phyloP scores from a whole-genome alignment of 2,797 vertebrate genomes.

The Enoplosus armatus region DNA sequence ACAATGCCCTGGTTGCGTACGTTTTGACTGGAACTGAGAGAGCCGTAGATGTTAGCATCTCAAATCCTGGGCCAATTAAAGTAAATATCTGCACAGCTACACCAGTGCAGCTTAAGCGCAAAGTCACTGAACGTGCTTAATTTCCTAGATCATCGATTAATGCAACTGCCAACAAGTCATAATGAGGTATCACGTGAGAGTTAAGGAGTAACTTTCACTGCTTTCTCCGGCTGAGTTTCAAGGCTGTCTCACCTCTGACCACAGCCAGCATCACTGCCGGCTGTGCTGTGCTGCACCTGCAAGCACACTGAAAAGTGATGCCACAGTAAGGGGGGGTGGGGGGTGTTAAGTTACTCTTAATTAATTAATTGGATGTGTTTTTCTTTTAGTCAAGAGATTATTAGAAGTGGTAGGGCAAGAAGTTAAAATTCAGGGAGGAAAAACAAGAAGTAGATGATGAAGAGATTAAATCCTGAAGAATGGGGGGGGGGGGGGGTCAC shows the following conservation, averaged over 20 bases:
- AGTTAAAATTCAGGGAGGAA: not conserved
- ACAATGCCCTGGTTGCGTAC: not conserved
- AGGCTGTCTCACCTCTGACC: not conserved
- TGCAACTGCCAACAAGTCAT: not conserved
- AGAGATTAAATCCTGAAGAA: not conserved
- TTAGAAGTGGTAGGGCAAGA: not conserved
- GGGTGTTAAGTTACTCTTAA: not conserved
- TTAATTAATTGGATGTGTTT: not conserved
- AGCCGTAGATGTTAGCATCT: not conserved
- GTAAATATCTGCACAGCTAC: not conserved
- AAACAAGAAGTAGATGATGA: not conserved
- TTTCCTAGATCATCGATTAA: not conserved
- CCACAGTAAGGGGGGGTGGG: no score
- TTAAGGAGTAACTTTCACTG: not conserved
- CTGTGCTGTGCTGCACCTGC: not conserved
- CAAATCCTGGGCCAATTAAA: not conserved
- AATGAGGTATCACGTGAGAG: not conserved
- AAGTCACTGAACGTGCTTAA: no score
- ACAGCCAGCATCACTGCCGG: not conserved
- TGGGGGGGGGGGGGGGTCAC: no score
- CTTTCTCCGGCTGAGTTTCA: conserved; percentile 7
- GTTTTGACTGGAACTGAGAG: not conserved
- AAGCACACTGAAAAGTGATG: not conserved
- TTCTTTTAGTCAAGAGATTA: not conserved
- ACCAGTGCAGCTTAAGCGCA: no score